A percentile compares a stretch with the other conserved stretches of the same genome.
phyloP scores from a whole-genome alignment of 2,888 invertebrate species.

The Trissolcus brochymenae region DNA sequence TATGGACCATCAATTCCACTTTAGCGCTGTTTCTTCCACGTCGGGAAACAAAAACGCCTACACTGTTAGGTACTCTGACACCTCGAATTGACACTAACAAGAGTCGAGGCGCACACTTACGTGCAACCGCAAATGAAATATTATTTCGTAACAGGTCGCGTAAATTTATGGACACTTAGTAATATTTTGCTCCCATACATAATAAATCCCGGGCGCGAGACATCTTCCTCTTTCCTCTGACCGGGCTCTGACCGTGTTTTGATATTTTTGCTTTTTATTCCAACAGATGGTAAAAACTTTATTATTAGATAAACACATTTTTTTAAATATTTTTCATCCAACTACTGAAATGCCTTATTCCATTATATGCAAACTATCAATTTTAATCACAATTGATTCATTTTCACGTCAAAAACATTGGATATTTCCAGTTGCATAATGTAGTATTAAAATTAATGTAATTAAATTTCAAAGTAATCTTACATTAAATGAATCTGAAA shows the following conservation, averaged over 20 bases:
- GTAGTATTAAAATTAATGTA: too few relatives aligned
- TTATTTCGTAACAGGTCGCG: conserved; percentile 54
- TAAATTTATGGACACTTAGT: conserved; percentile 55
- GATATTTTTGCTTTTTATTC: conserved; percentile 40
- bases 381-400: too few relatives aligned
- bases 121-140: conserved; percentile 53
- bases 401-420: too few relatives aligned
- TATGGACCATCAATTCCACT: conserved; percentile 48
- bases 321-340: conserved; percentile 27
- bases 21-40: conserved; percentile 29
- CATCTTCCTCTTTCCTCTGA: conserved; percentile 6
- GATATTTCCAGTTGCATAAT: too few relatives aligned
- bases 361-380: neutral
- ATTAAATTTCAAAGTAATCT: too few relatives aligned
- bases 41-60: conserved; percentile 48
- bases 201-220: conserved; percentile 48
- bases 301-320: conserved; percentile 27
- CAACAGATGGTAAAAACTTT: conserved; percentile 22
- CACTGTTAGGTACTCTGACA: conserved; percentile 40
- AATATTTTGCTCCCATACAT: conserved; percentile 39
- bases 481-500: too few relatives aligned
- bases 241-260: conserved; percentile 33
- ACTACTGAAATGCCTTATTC: neutral
- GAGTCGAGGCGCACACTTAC: conserved; percentile 54
- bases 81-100: conserved; percentile 51